Evolutionary conservation across 2,113 vertebrate genomes (phyloP).

Genomic region (Gnathonemus longibarbis): DNA sequence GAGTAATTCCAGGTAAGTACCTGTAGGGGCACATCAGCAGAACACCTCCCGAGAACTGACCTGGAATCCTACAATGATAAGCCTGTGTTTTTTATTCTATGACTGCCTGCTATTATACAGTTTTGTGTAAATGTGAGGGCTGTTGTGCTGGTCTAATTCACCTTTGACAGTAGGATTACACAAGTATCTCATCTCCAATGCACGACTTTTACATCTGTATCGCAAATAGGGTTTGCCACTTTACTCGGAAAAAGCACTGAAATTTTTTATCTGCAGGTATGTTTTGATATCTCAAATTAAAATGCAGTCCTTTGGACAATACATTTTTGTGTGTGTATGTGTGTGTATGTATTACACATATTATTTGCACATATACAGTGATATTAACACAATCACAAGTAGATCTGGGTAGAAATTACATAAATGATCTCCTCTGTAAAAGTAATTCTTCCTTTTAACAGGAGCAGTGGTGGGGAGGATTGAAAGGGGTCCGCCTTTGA

Average conservation of each 20-base stretch:
- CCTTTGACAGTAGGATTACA: neutral
- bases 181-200: neutral
- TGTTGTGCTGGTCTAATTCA: neutral
- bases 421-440: neutral
- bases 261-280: neutral
- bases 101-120: neutral
- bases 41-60: neutral
- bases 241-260: neutral
- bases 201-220: neutral
- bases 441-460: slow-evolving; percentile 38
- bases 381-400: neutral
- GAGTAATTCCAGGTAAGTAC: neutral
- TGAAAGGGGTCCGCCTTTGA: slow-evolving; percentile 38
- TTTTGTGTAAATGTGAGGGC: neutral
- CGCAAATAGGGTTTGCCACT: neutral
- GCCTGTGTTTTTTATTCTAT: neutral
- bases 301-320: neutral
- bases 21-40: neutral
- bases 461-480: slow-evolving; percentile 57
- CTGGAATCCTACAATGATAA: neutral
- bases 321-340: neutral
- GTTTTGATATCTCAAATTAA: neutral
- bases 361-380: neutral
- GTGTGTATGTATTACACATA: neutral
- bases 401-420: neutral